These are phyloP conservation scores for Auanema freiburgensis DNA, from an alignment of 2,888 invertebrate genomes.

Conservation along the genomic window DNA sequence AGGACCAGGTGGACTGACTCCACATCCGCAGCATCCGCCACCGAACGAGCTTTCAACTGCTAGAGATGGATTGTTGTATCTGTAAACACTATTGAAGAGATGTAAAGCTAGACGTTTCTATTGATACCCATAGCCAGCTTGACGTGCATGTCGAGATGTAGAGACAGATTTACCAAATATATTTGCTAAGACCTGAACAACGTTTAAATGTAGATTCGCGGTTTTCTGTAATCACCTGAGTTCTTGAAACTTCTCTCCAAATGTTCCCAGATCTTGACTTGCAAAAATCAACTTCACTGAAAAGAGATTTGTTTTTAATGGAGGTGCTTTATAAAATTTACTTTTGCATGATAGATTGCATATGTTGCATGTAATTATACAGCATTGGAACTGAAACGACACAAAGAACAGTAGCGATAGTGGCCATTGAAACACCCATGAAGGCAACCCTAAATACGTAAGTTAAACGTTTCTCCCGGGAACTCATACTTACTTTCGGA, in stretches of 20 bases:
- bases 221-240: slow-evolving; percentile 3
- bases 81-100: not conserved
- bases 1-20: slow-evolving; percentile 18
- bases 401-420: slow-evolving; percentile 4
- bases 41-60: slow-evolving; percentile 18
- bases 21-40: slow-evolving; percentile 25
- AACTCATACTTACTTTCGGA: slow-evolving; percentile 13
- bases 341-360: slow-evolving; percentile 14
- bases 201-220: not conserved
- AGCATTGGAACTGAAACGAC: slow-evolving; percentile 18
- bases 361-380: slow-evolving; percentile 18
- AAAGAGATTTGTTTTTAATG: too few species aligned
- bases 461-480: not conserved
- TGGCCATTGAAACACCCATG: not conserved
- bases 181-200: slow-evolving; percentile 32
- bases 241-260: slow-evolving; percentile 13
- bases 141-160: slow-evolving; percentile 15
- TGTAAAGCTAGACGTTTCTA: not conserved
- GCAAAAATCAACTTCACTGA: slow-evolving; percentile 13
- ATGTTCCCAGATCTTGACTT: slow-evolving; percentile 13
- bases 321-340: too few species aligned
- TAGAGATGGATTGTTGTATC: slow-evolving; percentile 11
- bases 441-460: not conserved
- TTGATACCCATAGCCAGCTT: slow-evolving; percentile 37
- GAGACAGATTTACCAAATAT: slow-evolving; percentile 22